Percentiles rank a stretch among this genome's conserved stretches.
Evolutionary conservation across 2,797 vertebrate species (phyloP).

Genomic region (Sebastes steindachneri): DNA sequence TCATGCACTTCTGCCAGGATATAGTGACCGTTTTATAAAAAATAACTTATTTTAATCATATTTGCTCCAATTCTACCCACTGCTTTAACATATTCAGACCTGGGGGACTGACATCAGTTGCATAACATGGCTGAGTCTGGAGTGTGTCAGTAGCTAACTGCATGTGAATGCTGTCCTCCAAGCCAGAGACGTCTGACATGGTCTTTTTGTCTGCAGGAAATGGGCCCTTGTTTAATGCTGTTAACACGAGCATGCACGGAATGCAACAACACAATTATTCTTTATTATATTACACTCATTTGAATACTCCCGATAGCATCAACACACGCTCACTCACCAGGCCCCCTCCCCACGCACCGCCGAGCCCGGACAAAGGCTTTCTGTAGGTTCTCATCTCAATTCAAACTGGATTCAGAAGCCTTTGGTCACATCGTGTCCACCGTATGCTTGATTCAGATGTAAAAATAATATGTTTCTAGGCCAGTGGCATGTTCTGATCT

Average conservation of each 20-base stretch:
- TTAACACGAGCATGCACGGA: constrained; percentile 80
- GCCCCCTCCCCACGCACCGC: constrained; percentile 53
- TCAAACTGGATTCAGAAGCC: constrained; percentile 34
- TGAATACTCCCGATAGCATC: constrained; percentile 79
- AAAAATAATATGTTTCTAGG: not conserved
- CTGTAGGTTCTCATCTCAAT: constrained; percentile 54
- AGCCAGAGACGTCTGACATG: constrained; percentile 41
- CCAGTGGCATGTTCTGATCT: not conserved
- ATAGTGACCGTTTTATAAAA: no score
- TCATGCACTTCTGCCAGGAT: no score
- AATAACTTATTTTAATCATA: no score
- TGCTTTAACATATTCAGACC: constrained; percentile 24
- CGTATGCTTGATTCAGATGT: not conserved
- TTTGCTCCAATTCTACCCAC: no score
- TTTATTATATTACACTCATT: constrained; percentile 83
- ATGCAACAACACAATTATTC: constrained; percentile 84
- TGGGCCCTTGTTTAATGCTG: constrained; percentile 77
- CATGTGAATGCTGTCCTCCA: constrained; percentile 42
- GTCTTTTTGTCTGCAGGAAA: constrained; percentile 73
- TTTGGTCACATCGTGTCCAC: not conserved
- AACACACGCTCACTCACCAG: constrained; percentile 59
- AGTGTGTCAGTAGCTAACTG: constrained; percentile 34
- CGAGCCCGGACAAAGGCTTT: constrained; percentile 64
- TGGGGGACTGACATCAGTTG: constrained; percentile 31
- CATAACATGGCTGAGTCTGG: constrained; percentile 38